Percentiles rank a stretch among this genome's conserved stretches.
phyloP scores from a whole-genome alignment of 2,797 vertebrate species.

The Mus spretus region DNA sequence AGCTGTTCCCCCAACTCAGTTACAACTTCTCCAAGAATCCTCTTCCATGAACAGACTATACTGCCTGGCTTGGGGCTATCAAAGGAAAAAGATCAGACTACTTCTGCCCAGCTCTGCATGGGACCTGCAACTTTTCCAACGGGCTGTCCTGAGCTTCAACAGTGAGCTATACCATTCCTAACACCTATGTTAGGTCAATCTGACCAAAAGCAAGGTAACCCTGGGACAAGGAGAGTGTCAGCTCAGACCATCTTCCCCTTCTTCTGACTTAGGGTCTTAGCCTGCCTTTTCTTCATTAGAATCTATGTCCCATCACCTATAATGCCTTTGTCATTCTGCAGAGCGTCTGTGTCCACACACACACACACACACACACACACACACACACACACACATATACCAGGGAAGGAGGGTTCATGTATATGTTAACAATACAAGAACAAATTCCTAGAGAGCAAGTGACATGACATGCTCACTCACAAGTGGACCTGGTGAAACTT shows the following conservation, averaged over 20 bases:
- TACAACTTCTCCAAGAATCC: not conserved
- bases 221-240: not conserved
- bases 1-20: not conserved
- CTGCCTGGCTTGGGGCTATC: not conserved
- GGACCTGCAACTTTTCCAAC: not conserved
- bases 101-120: not conserved
- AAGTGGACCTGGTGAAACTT: not conserved
- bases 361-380: not conserved
- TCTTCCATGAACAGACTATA: not conserved
- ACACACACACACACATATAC: too few species aligned
- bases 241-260: not conserved
- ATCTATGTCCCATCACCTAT: not conserved
- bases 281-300: not conserved
- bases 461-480: not conserved
- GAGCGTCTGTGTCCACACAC: not conserved
- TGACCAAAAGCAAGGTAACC: not conserved
- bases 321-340: not conserved
- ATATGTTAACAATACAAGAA: not conserved
- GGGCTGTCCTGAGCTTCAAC: not conserved
- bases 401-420: not conserved
- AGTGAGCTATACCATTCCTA: not conserved
- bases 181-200: not conserved
- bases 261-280: not conserved
- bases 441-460: not conserved
- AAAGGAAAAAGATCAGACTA: slow-evolving; percentile 6